A percentile compares a stretch with the other conserved stretches of the same genome.
These are phyloP conservation scores for Eucidaris tribuloides DNA, from an alignment of 35 echinoderm and acorn worm species.

Conservation along the genomic window DNA sequence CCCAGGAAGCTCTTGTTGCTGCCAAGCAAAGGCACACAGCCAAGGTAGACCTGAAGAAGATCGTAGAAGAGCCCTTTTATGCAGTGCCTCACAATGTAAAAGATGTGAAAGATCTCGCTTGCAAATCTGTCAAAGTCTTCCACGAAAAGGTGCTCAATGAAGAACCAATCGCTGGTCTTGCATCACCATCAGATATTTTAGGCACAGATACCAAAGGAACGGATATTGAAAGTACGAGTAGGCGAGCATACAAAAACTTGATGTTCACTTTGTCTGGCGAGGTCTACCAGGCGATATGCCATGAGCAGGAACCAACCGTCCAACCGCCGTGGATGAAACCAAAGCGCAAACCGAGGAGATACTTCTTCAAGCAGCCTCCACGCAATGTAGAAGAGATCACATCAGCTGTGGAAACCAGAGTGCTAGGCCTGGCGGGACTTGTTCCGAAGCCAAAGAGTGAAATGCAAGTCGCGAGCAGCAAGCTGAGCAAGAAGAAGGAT, in stretches of 20 bases:
- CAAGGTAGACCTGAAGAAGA: constrained; percentile 69
- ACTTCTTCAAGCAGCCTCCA: constrained; percentile 62
- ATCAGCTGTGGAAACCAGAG: constrained; percentile 32
- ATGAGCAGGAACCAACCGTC: constrained; percentile 61
- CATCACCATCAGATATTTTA: constrained; percentile 43
- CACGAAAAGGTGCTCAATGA: constrained; percentile 41
- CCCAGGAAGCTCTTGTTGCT: constrained; percentile 4
- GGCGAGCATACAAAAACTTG: constrained; percentile 81
- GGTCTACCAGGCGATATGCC: constrained; percentile 65
- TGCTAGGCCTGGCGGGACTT: constrained; percentile 44
- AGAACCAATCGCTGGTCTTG: constrained; percentile 18
- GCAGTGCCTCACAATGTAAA: constrained; percentile 92
- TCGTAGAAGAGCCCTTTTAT: constrained; percentile 88
- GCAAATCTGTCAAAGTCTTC: constrained; percentile 63
- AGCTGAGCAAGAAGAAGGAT: constrained; percentile 90
- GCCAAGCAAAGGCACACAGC: constrained; percentile 40
- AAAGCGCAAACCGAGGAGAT: constrained; percentile 75
- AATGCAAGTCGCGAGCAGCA: constrained; percentile 14
- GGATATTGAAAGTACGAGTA: constrained; percentile 94
- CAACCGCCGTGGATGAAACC: constrained; percentile 95
- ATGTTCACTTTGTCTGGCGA: constrained; percentile 87
- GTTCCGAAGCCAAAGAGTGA: constrained; percentile 29
- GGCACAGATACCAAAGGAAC: constrained; percentile 80
- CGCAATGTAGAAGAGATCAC: constrained; percentile 43
- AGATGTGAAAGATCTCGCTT: constrained; percentile 57